phyloP scores from a whole-genome alignment of 2,888 invertebrate genomes.

The Archips crataeganus region DNA sequence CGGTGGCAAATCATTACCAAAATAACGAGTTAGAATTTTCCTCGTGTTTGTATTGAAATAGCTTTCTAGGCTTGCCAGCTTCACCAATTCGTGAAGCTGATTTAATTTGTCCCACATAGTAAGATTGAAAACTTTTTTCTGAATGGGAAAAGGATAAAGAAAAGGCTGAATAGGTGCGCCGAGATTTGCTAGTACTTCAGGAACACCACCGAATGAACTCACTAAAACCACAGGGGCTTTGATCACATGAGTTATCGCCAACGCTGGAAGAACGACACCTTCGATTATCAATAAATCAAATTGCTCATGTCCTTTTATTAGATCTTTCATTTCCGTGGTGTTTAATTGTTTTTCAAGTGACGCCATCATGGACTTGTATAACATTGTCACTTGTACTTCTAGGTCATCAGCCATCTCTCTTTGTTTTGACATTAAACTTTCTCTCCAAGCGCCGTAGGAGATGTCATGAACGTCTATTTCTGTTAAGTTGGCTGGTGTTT shows the following conservation, averaged over 20 bases:
- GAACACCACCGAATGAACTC: constrained; percentile 53
- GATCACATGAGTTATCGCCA: constrained; percentile 51
- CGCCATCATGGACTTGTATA: constrained; percentile 10
- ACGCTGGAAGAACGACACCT: constrained; percentile 46
- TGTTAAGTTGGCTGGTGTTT: constrained; percentile 54
- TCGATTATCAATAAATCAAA: constrained; percentile 59
- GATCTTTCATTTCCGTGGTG: constrained; percentile 47
- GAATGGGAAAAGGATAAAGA: constrained; percentile 44
- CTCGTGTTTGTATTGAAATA: no score
- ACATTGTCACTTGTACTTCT: constrained; percentile 22
- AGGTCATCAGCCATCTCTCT: background rate
- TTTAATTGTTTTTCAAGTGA: constrained; percentile 50
- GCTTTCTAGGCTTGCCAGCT: no score
- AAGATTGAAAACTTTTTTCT: constrained; percentile 50
- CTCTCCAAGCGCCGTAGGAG: constrained; percentile 52
- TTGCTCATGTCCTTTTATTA: constrained; percentile 48
- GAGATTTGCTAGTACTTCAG: constrained; percentile 16
- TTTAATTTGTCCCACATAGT: constrained; percentile 52
- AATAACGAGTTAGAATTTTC: constrained; percentile 3
- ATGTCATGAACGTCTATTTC: constrained; percentile 60
- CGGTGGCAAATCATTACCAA: constrained; percentile 49
- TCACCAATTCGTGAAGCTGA: constrained; percentile 38
- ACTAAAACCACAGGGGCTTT: constrained; percentile 57
- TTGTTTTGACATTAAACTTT: constrained; percentile 16
- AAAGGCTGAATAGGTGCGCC: constrained; percentile 52